phyloP scores from a whole-genome alignment of 2,888 invertebrate genomes.

The Phyllotreta cruciferae region DNA sequence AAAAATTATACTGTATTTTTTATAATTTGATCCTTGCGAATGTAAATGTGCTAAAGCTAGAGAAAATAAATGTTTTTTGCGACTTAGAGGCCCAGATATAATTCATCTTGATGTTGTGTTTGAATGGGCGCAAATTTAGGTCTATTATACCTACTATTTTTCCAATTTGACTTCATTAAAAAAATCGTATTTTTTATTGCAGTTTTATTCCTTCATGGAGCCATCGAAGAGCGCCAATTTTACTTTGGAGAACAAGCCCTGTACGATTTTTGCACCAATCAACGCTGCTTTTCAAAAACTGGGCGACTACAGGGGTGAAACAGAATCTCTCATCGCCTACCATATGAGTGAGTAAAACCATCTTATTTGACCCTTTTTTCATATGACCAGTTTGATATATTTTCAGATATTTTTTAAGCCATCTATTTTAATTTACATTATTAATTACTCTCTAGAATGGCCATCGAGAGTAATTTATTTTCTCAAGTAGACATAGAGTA shows the following conservation, averaged over 20 bases:
- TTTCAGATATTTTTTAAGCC: too few species aligned
- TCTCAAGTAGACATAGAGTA: too few species aligned
- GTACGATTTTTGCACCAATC: slow-evolving; percentile 89
- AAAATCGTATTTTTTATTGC: slow-evolving; percentile 60
- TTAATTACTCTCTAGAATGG: too few species aligned
- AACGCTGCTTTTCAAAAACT: slow-evolving; percentile 85
- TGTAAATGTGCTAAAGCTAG: too few species aligned
- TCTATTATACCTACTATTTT: neutral
- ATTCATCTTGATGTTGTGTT: too few species aligned
- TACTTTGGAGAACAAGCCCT: slow-evolving; percentile 74
- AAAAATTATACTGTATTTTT: too few species aligned
- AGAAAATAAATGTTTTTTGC: too few species aligned
- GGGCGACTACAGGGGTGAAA: slow-evolving; percentile 49
- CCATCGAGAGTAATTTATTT: too few species aligned
- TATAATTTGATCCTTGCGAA: too few species aligned
- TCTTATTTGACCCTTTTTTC: neutral
- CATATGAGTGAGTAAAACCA: slow-evolving; percentile 79
- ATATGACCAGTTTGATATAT: too few species aligned
- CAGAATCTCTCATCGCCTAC: slow-evolving; percentile 69
- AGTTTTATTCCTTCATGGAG: slow-evolving; percentile 82
- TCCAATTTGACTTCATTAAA: neutral
- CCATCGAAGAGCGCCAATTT: slow-evolving; percentile 76
- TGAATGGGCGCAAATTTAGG: neutral
- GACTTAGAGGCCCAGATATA: too few species aligned
- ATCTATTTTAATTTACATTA: too few species aligned